These are phyloP conservation scores for Rattus rattus DNA, from an alignment of 2,113 vertebrate genomes.

Conservation along the genomic window DNA sequence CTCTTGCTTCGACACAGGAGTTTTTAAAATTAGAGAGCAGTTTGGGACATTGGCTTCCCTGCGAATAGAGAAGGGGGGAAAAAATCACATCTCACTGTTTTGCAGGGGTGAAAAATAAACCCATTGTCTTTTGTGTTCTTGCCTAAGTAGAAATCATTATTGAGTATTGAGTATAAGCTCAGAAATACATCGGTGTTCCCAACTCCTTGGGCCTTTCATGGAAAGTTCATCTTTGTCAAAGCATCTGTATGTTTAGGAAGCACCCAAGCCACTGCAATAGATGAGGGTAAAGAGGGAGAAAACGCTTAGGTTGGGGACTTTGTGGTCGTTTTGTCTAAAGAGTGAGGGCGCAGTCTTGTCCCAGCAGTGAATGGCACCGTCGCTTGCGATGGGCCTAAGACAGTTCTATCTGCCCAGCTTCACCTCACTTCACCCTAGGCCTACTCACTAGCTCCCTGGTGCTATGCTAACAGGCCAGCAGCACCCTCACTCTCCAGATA, in stretches of 20 bases:
- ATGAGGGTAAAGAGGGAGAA: not conserved
- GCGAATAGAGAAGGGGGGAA: conserved; percentile 26
- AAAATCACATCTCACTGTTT: conserved; percentile 20
- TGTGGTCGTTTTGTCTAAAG: not conserved
- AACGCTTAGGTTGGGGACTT: not conserved
- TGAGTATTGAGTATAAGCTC: not conserved
- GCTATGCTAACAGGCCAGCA: not conserved
- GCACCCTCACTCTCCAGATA: not conserved
- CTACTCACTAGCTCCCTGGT: not conserved
- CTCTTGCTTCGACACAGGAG: not conserved
- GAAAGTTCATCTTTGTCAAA: not conserved
- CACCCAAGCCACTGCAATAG: not conserved
- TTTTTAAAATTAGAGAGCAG: conserved; percentile 54
- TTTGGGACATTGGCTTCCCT: not conserved
- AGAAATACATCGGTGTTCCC: not conserved
- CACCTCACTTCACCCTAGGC: not conserved
- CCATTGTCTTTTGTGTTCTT: not conserved
- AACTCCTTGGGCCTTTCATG: not conserved
- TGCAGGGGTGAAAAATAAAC: not conserved
- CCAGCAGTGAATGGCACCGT: not conserved
- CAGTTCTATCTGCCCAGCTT: not conserved
- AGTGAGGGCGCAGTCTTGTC: not conserved
- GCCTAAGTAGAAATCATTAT: not conserved
- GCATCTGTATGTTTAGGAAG: conserved; percentile 1
- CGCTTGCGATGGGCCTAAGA: not conserved